Evolutionary conservation across 2,797 vertebrate species (phyloP).

Genomic region (Choloepus didactylus): DNA sequence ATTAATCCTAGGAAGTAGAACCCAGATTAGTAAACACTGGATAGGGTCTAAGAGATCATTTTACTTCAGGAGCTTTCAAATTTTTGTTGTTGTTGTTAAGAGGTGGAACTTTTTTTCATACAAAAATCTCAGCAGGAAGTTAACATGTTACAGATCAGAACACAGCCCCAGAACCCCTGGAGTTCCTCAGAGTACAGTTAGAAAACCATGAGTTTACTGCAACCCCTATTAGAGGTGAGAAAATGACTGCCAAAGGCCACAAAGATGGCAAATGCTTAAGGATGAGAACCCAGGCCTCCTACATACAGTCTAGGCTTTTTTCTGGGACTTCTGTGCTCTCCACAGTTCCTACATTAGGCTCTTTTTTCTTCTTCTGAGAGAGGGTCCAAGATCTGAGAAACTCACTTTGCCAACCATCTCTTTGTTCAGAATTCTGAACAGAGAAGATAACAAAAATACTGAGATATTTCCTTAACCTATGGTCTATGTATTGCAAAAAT

Average conservation of each 20-base stretch:
- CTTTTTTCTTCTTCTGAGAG: not conserved
- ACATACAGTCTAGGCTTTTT: not conserved
- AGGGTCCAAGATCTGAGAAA: not conserved
- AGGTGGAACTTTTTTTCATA: not conserved
- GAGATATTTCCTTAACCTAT: not conserved
- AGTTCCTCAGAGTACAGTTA: not conserved
- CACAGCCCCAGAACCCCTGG: not conserved
- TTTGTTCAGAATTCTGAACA: slow-evolving; percentile 9
- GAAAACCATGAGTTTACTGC: not conserved
- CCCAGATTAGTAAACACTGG: not conserved
- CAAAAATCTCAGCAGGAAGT: not conserved
- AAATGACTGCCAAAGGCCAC: not conserved
- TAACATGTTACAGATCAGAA: slow-evolving; percentile 27
- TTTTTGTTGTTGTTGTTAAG: not conserved
- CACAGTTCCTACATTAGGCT: not conserved
- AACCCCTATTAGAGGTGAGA: not conserved
- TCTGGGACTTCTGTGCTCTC: not conserved
- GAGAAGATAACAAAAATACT: not conserved
- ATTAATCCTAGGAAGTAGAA: slow-evolving; percentile 20
- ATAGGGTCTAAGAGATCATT: not conserved
- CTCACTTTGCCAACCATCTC: not conserved
- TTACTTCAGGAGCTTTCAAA: not conserved
- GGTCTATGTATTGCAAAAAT: not conserved
- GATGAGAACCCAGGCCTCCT: not conserved
- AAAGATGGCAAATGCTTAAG: not conserved